phyloP scores from a whole-genome alignment of 2,797 vertebrate genomes.

The Muraenolepis orangiensis region DNA sequence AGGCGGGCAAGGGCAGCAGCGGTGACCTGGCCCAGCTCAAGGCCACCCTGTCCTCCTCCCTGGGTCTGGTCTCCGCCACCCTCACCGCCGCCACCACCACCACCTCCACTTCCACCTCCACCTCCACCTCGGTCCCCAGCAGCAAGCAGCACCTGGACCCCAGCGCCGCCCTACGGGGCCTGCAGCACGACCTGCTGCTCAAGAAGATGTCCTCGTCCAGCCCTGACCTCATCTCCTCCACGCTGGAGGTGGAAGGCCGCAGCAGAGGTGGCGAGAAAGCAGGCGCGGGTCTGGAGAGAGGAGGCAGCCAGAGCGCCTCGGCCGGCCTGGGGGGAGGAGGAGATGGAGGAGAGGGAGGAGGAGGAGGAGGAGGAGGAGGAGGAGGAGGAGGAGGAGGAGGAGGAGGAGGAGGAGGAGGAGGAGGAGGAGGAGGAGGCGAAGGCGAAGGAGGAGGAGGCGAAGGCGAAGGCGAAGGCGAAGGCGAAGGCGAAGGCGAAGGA shows the following conservation, averaged over 20 bases:
- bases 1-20: constrained; percentile 84
- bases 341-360: constrained; percentile 23
- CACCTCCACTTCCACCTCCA: constrained; percentile 27
- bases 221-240: constrained; percentile 89
- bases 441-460: constrained; percentile 13
- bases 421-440: constrained; percentile 45
- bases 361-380: constrained; percentile 47
- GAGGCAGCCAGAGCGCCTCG: constrained; percentile 72
- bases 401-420: constrained; percentile 36
- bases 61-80: constrained; percentile 63
- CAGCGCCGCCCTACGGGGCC: constrained; percentile 73
- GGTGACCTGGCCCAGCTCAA: constrained; percentile 83
- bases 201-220: constrained; percentile 90
- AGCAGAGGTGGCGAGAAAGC: constrained; percentile 63
- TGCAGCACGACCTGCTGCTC: constrained; percentile 83
- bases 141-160: constrained; percentile 71
- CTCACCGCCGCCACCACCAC: constrained; percentile 65
- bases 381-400: constrained; percentile 1
- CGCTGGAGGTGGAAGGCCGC: constrained; percentile 74
- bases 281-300: constrained; percentile 61
- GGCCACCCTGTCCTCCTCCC: constrained; percentile 70
- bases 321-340: constrained; percentile 61
- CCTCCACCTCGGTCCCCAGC: constrained; percentile 63
- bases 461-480: constrained; percentile 35
- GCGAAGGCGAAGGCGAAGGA: constrained; percentile 1